Percentiles rank a stretch among this genome's conserved stretches.
phyloP scores from a whole-genome alignment of 2,888 invertebrate genomes.

The Xylocampa areola region DNA sequence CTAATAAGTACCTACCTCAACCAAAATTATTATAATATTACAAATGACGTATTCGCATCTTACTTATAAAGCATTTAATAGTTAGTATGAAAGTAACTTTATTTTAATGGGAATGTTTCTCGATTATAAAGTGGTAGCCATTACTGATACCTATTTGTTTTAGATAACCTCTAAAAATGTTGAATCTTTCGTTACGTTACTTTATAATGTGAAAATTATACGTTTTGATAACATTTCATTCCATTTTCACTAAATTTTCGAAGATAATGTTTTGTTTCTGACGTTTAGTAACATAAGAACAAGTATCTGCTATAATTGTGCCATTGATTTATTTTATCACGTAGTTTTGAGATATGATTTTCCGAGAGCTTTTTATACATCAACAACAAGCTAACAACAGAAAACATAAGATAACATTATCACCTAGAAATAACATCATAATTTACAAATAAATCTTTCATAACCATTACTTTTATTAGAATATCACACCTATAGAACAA shows the following conservation, averaged over 20 bases:
- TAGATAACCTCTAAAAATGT: too few species aligned
- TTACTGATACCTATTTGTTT: too few species aligned
- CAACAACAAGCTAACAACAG: slow-evolving; percentile 4
- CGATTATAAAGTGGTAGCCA: too few species aligned
- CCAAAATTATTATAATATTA: neutral
- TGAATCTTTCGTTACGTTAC: too few species aligned
- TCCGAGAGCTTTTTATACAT: neutral
- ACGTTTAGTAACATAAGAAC: neutral
- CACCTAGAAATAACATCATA: neutral
- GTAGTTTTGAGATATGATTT: neutral
- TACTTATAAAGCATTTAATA: too few species aligned
- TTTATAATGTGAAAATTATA: too few species aligned
- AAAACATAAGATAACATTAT: neutral
- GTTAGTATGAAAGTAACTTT: too few species aligned
- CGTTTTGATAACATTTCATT: too few species aligned
- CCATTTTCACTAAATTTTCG: too few species aligned
- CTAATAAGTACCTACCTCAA: neutral
- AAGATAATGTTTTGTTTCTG: too few species aligned
- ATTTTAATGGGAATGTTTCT: too few species aligned
- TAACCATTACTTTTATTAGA: slow-evolving; percentile 11
- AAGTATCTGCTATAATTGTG: neutral
- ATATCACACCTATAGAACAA: slow-evolving; percentile 22
- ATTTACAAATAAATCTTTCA: slow-evolving; percentile 9
- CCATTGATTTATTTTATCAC: slow-evolving; percentile 1
- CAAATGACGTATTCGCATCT: too few species aligned